phyloP scores from a whole-genome alignment of 2,797 vertebrate genomes.

The Ctenopoma multispine region DNA sequence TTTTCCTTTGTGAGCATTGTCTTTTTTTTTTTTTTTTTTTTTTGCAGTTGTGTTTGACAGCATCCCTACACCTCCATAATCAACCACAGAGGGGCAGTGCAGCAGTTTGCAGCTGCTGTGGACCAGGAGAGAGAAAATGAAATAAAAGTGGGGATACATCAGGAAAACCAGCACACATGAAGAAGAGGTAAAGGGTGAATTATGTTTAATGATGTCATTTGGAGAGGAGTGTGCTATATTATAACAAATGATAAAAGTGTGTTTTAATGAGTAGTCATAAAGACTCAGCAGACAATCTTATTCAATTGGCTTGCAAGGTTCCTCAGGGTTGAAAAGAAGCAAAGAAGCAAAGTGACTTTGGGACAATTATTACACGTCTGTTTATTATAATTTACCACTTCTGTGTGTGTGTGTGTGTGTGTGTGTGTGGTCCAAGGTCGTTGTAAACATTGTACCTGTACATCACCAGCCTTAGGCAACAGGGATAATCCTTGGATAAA shows the following conservation, averaged over 20 bases:
- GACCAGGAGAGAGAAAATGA: conserved; percentile 59
- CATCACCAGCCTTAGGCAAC: conserved; percentile 63
- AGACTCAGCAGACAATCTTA: conserved; percentile 69
- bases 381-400: conserved; percentile 71
- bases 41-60: conserved; percentile 9
- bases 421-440: conserved; percentile 68
- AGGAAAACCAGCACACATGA: conserved; percentile 78
- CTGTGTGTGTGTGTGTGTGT: conserved; percentile 20
- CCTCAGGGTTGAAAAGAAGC: conserved; percentile 67
- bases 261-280: conserved; percentile 82
- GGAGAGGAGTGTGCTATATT: conserved; percentile 78
- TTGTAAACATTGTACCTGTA: conserved; percentile 67
- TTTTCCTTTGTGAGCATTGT: conserved; percentile 39
- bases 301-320: conserved; percentile 67
- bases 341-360: conserved; percentile 80
- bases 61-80: conserved; percentile 45
- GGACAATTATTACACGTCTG: conserved; percentile 68
- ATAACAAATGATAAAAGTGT: conserved; percentile 83
- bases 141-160: conserved; percentile 79
- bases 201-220: conserved; percentile 84
- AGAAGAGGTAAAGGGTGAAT: conserved; percentile 82
- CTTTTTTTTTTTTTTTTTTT: conserved; percentile 2
- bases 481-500: conserved; percentile 72
- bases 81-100: conserved; percentile 79
- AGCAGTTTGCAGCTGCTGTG: conserved; percentile 64